These are phyloP conservation scores for Xanthia togata DNA, from an alignment of 2,888 invertebrate genomes.

Conservation along the genomic window DNA sequence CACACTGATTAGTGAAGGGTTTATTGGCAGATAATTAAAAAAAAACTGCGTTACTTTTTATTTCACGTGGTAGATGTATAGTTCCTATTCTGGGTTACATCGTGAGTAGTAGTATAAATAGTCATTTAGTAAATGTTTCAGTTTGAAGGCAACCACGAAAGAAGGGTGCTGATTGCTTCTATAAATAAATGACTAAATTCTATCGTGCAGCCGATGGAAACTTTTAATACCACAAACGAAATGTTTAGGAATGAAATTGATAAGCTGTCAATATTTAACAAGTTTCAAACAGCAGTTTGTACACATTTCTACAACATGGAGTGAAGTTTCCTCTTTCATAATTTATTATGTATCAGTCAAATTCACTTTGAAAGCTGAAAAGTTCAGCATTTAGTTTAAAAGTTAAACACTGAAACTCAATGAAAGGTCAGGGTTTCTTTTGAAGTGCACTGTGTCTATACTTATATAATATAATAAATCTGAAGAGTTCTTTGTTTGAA, in stretches of 20 bases:
- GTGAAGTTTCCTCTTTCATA: conserved; percentile 6
- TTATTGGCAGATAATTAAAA: neutral
- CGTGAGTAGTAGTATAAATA: neutral
- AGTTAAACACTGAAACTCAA: neutral
- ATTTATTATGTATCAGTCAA: conserved; percentile 7
- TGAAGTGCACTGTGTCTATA: neutral
- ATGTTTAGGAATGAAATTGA: neutral
- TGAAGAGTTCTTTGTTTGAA: too few species aligned
- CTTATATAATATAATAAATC: neutral
- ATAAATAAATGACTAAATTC: conserved; percentile 10
- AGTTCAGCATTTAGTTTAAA: neutral
- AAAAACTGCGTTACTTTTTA: neutral
- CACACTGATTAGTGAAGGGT: neutral
- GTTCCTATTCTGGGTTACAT: too few species aligned
- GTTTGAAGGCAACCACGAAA: neutral
- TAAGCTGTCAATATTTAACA: conserved; percentile 22
- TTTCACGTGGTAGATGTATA: neutral
- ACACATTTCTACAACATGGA: neutral
- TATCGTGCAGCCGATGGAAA: conserved; percentile 9
- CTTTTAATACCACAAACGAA: neutral
- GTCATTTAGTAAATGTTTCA: neutral
- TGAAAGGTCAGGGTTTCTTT: neutral
- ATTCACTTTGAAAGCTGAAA: neutral
- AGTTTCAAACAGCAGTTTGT: neutral
- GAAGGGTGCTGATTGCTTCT: neutral